These are phyloP conservation scores for Heliangelus exortis DNA, from an alignment of 2,797 vertebrate species.

Conservation along the genomic window DNA sequence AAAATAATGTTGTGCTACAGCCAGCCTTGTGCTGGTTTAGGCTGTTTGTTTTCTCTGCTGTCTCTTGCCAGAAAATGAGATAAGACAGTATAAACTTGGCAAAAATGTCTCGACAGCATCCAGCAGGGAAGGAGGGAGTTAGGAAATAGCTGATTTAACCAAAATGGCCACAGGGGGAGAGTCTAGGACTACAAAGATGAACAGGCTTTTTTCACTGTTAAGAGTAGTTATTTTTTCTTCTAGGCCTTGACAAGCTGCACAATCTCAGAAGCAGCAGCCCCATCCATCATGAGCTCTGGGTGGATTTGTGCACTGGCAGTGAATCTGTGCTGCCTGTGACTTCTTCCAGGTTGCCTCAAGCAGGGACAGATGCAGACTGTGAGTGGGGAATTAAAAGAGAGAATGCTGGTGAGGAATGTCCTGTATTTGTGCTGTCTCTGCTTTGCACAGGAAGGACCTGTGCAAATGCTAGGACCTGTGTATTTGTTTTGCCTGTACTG, in stretches of 20 bases:
- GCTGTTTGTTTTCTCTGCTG: background rate
- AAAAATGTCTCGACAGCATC: background rate
- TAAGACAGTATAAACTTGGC: background rate
- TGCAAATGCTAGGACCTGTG: background rate
- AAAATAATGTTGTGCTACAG: background rate
- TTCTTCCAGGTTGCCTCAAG: slow-evolving; percentile 85
- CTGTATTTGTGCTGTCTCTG: background rate
- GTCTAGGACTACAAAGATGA: background rate
- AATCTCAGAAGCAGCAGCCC: slow-evolving; percentile 83
- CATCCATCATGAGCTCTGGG: slow-evolving; percentile 80
- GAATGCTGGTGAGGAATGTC: slow-evolving; percentile 80
- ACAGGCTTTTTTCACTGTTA: background rate
- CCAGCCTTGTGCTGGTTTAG: background rate
- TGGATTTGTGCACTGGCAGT: slow-evolving; percentile 81
- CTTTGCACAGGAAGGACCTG: background rate
- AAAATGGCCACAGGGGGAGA: background rate
- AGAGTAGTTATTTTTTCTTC: background rate
- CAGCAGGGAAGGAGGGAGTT: background rate
- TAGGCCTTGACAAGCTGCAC: slow-evolving; percentile 90
- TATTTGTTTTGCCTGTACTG: background rate
- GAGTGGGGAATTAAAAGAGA: slow-evolving; percentile 86
- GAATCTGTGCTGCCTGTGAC: slow-evolving; percentile 87
- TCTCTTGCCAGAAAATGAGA: slow-evolving; percentile 7
- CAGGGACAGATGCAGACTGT: slow-evolving; percentile 86
- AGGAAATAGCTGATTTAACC: slow-evolving; percentile 24